These are phyloP conservation scores for Apamea epomidion DNA, from an alignment of 2,888 invertebrate species.

Conservation along the genomic window DNA sequence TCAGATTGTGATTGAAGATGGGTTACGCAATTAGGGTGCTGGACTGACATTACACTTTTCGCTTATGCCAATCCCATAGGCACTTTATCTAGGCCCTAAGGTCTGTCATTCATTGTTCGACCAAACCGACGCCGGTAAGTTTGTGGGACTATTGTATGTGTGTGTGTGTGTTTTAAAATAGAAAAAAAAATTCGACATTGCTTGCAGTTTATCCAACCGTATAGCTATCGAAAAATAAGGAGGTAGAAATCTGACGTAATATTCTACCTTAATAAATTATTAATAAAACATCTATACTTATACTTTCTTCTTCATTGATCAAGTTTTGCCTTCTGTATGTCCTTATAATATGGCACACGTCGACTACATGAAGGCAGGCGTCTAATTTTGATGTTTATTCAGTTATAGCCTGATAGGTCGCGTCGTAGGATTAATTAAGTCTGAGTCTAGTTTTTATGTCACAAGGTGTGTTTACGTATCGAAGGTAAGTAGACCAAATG, in stretches of 20 bases:
- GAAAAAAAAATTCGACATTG: too few species aligned
- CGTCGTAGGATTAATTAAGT: slow-evolving; percentile 34
- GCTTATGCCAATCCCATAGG: too few species aligned
- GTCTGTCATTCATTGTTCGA: too few species aligned
- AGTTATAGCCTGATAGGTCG: neutral
- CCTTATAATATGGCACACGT: neutral
- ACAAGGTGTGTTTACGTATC: neutral
- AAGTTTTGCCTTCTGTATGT: slow-evolving; percentile 9
- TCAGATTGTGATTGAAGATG: too few species aligned
- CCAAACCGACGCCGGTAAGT: too few species aligned
- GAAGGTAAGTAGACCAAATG: neutral
- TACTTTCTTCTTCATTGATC: neutral
- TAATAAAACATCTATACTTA: neutral
- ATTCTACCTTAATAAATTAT: too few species aligned
- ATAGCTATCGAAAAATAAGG: neutral
- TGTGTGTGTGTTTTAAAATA: too few species aligned
- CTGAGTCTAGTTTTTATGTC: slow-evolving; percentile 5
- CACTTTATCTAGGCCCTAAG: too few species aligned
- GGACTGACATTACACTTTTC: too few species aligned
- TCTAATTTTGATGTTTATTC: slow-evolving; percentile 40
- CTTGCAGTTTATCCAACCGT: too few species aligned
- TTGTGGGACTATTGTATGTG: too few species aligned
- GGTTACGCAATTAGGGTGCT: too few species aligned
- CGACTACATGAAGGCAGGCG: neutral
- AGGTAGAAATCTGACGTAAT: neutral